Evolutionary conservation across 2,797 vertebrate genomes (phyloP).

Genomic region (Eptatretus atami): DNA sequence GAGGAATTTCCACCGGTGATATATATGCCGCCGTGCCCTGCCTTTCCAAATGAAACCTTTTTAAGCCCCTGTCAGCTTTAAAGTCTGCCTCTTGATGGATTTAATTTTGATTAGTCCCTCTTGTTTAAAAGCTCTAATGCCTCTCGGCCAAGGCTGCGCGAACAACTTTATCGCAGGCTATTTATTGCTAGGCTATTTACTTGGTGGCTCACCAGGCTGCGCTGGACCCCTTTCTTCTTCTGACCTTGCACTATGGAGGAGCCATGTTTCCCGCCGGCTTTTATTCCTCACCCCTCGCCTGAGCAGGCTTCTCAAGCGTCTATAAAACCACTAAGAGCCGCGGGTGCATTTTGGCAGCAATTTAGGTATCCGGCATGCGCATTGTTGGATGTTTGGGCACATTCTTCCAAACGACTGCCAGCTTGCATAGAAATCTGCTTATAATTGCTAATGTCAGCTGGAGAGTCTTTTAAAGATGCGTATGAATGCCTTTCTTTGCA

Average conservation of each 20-base stretch:
- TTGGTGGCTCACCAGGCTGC: background rate
- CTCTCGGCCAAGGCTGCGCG: constrained; percentile 2
- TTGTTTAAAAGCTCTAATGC: constrained; percentile 3
- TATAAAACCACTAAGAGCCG: background rate
- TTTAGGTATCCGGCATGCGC: background rate
- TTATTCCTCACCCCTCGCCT: background rate
- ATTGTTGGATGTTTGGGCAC: too few relatives aligned
- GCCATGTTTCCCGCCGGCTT: background rate
- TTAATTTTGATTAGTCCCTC: constrained; percentile 4
- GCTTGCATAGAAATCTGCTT: too few relatives aligned
- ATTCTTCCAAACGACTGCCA: too few relatives aligned
- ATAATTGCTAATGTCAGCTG: too few relatives aligned
- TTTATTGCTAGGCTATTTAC: constrained; percentile 4
- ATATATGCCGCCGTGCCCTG: background rate
- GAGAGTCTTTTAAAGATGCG: too few relatives aligned
- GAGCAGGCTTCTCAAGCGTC: background rate
- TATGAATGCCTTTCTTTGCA: too few relatives aligned
- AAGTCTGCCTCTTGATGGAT: constrained; percentile 4
- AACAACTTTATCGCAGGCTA: too few relatives aligned
- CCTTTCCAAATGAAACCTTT: constrained; percentile 5
- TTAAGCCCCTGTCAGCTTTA: constrained; percentile 5
- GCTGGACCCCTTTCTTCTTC: constrained; percentile 1
- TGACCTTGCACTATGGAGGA: constrained; percentile 2
- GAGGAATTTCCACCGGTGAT: too few relatives aligned
- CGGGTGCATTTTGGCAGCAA: background rate